phyloP scores from a whole-genome alignment of 2,113 vertebrate species.

The Cygnus atratus region DNA sequence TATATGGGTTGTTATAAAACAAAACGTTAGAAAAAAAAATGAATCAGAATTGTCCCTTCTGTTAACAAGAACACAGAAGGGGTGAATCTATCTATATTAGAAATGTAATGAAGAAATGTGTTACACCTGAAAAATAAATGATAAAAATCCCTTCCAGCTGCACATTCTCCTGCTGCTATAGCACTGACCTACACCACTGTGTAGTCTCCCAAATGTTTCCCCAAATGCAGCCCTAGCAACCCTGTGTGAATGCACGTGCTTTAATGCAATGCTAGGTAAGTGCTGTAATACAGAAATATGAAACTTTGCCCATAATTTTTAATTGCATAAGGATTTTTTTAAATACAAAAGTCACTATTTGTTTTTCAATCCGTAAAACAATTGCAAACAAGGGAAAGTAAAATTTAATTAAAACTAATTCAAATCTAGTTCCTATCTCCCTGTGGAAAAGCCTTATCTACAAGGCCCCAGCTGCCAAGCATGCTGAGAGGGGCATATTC shows the following conservation, averaged over 20 bases:
- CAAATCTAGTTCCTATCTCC: neutral
- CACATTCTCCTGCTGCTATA: neutral
- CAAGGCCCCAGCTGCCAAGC: slow-evolving; percentile 16
- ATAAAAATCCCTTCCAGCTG: neutral
- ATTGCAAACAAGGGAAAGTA: slow-evolving; percentile 6
- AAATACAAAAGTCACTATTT: neutral
- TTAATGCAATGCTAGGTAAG: neutral
- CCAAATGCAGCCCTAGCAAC: accelerated
- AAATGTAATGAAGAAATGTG: neutral
- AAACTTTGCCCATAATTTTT: neutral
- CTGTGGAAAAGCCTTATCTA: slow-evolving; percentile 32
- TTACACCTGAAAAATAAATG: neutral
- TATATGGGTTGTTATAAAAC: neutral
- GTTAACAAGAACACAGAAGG: neutral
- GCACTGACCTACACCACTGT: neutral
- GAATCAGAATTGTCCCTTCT: neutral
- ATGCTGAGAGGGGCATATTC: neutral
- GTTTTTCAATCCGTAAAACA: neutral
- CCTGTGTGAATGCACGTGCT: neutral
- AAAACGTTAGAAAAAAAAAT: neutral
- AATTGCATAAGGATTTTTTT: neutral
- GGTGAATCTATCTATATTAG: neutral
- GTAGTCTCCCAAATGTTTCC: neutral
- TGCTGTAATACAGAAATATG: neutral
- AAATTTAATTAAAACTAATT: slow-evolving; percentile 42